These are phyloP conservation scores for Rhopalosiphum maidis DNA, from an alignment of 1,140 invertebrate genomes.

Conservation along the genomic window DNA sequence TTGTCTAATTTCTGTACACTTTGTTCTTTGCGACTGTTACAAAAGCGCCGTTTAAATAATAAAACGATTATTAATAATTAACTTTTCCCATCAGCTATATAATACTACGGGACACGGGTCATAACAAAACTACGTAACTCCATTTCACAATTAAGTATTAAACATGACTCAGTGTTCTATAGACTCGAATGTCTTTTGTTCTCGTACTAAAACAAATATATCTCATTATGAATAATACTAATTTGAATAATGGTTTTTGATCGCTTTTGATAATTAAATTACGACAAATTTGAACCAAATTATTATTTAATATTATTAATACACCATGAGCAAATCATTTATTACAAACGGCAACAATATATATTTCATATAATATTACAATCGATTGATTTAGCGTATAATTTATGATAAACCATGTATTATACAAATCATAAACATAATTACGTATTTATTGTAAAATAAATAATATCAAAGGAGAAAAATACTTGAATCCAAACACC, in stretches of 20 bases:
- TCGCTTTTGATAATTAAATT: slow-evolving; percentile 7
- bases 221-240: neutral
- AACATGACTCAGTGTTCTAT: neutral
- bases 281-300: neutral
- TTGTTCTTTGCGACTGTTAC: neutral
- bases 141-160: neutral
- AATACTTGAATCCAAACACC: neutral
- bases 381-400: neutral
- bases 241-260: neutral
- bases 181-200: slow-evolving; percentile 3
- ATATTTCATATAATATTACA: neutral
- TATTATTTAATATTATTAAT: neutral
- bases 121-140: neutral
- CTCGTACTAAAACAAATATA: slow-evolving; percentile 18
- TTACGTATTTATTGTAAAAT: neutral
- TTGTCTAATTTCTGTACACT: neutral
- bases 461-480: neutral
- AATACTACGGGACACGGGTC: neutral
- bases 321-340: neutral
- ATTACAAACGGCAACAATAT: neutral
- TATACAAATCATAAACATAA: neutral
- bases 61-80: slow-evolving; percentile 28
- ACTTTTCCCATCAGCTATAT: neutral
- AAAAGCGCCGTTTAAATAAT: neutral
- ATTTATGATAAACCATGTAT: neutral